Evolutionary conservation across 2,888 invertebrate species (phyloP).

Genomic region (Cyaniris semiargus): DNA sequence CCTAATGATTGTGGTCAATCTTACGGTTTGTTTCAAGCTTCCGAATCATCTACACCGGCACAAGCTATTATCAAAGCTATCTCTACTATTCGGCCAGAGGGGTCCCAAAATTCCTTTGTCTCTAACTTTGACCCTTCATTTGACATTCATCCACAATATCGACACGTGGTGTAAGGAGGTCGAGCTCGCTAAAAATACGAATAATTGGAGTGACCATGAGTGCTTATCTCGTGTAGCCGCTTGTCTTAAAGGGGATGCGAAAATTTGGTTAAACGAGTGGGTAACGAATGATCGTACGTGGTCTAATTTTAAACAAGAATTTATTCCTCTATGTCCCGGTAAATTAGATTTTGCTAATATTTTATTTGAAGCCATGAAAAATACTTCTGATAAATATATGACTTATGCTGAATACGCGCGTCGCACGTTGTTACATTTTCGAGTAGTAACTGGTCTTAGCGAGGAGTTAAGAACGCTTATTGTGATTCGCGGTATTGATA

Average conservation of each 20-base stretch:
- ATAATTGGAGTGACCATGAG: slow-evolving; percentile 25
- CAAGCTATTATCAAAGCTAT: too few species aligned
- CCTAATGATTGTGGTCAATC: too few species aligned
- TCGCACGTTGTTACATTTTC: slow-evolving; percentile 34
- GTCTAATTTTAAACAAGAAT: slow-evolving; percentile 34
- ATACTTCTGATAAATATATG: slow-evolving; percentile 34
- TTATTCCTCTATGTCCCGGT: slow-evolving; percentile 34
- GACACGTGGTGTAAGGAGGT: slow-evolving; percentile 25
- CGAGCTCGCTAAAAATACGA: neutral
- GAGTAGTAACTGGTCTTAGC: slow-evolving; percentile 32
- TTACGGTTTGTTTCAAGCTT: too few species aligned
- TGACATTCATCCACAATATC: neutral
- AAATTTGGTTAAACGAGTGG: neutral
- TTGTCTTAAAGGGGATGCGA: slow-evolving; percentile 29
- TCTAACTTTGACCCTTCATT: slow-evolving; percentile 23
- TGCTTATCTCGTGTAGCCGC: slow-evolving; percentile 26
- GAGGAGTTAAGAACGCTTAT: slow-evolving; percentile 29
- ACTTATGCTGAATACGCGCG: slow-evolving; percentile 38
- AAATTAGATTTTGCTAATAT: slow-evolving; percentile 38
- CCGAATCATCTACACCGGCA: too few species aligned
- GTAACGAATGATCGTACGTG: slow-evolving; percentile 28
- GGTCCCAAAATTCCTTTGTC: slow-evolving; percentile 18
- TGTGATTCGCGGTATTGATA: slow-evolving; percentile 24
- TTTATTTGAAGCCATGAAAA: slow-evolving; percentile 37
- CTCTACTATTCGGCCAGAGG: neutral